Evolutionary conservation across 2,797 vertebrate genomes (phyloP).

Genomic region (Loris lydekkerianus): DNA sequence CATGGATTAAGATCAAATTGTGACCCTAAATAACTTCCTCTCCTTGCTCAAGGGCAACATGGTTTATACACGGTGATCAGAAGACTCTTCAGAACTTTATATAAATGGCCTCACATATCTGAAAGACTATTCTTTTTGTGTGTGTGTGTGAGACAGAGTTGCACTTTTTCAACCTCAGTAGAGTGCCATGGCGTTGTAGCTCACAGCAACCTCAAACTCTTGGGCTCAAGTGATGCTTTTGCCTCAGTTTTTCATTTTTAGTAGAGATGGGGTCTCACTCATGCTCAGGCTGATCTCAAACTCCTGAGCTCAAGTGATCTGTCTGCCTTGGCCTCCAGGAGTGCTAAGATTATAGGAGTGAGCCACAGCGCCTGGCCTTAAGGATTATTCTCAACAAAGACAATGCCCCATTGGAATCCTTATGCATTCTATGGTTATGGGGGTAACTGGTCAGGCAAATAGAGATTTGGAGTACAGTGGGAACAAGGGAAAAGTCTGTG

Average conservation of each 20-base stretch:
- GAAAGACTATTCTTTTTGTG: neutral
- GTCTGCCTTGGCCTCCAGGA: too few relatives aligned
- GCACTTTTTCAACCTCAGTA: too few relatives aligned
- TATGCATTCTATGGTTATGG: neutral
- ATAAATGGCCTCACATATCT: neutral
- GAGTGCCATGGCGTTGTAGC: too few relatives aligned
- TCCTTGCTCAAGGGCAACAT: neutral
- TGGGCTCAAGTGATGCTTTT: too few relatives aligned
- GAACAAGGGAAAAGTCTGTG: neutral
- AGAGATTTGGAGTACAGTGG: neutral
- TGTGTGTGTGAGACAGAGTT: too few relatives aligned
- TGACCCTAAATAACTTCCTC: conserved; percentile 56
- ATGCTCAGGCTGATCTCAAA: too few relatives aligned
- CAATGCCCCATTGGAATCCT: neutral
- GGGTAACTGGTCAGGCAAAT: neutral
- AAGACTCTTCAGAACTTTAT: conserved; percentile 40
- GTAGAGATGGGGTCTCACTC: too few relatives aligned
- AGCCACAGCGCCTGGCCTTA: too few relatives aligned
- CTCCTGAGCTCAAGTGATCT: too few relatives aligned
- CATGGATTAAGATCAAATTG: conserved; percentile 44
- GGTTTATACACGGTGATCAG: neutral
- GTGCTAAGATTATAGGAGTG: too few relatives aligned
- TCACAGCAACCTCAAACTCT: too few relatives aligned
- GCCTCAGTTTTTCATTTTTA: too few relatives aligned
- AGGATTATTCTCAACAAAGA: neutral